phyloP scores from a whole-genome alignment of 2,888 invertebrate genomes.

The Octonoba sinensis region DNA sequence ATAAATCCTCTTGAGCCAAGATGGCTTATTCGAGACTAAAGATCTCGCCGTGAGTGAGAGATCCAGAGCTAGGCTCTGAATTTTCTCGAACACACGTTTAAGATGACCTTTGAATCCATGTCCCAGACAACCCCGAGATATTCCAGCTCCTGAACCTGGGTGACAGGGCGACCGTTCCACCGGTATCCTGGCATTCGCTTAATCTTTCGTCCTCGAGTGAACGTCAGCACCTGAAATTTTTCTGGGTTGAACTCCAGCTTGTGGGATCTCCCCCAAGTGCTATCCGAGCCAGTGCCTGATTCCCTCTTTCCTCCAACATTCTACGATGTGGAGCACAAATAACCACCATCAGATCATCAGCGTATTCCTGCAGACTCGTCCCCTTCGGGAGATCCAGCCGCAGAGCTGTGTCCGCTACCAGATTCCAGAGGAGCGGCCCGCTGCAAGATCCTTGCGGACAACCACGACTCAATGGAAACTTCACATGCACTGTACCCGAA shows the following conservation, averaged over 20 bases:
- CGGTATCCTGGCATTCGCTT: too few species aligned
- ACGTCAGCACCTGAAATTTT: neutral
- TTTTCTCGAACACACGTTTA: too few species aligned
- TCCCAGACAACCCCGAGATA: too few species aligned
- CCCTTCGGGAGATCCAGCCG: neutral
- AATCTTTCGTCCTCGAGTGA: neutral
- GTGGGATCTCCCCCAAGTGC: neutral
- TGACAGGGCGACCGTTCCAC: too few species aligned
- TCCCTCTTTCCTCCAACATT: neutral
- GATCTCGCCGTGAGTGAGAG: too few species aligned
- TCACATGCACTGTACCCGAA: neutral
- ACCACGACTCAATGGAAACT: neutral
- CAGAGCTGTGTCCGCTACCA: neutral
- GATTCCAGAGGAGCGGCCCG: neutral
- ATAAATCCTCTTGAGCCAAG: too few species aligned
- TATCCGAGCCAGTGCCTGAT: neutral
- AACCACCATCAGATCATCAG: neutral
- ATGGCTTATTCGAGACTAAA: too few species aligned
- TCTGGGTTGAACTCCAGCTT: neutral
- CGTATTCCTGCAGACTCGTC: neutral
- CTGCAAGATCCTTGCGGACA: slow-evolving; percentile 1
- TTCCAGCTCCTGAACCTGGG: too few species aligned
- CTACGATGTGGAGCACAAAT: neutral
- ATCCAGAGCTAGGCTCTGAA: too few species aligned
- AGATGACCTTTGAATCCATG: too few species aligned